phyloP scores from a whole-genome alignment of 2,797 vertebrate species.

The Hippocampus kuda region DNA sequence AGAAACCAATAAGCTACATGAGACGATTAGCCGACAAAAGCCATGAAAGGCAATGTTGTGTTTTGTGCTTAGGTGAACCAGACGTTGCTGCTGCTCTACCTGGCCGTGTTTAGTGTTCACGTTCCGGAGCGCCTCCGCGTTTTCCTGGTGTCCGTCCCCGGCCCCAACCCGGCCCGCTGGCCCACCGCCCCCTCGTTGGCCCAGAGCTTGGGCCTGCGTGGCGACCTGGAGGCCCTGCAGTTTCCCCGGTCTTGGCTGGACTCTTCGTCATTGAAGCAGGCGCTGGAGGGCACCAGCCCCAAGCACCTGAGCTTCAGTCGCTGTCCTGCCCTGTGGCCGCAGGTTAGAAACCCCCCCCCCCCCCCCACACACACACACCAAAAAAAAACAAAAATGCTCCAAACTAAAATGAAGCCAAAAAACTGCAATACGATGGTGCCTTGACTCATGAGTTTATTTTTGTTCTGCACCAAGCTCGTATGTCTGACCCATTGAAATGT shows the following conservation, averaged over 20 bases:
- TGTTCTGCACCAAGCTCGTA: no score
- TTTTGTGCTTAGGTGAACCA: constrained; percentile 65
- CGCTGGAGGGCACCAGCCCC: constrained; percentile 80
- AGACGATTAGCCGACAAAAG: not conserved
- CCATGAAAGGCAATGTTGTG: not conserved
- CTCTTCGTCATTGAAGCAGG: constrained; percentile 73
- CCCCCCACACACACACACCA: not conserved
- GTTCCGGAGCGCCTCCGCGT: constrained; percentile 81
- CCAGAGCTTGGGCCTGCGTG: constrained; percentile 72
- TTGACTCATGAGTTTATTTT: no score
- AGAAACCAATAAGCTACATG: no score
- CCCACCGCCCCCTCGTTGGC: constrained; percentile 72
- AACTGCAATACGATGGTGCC: no score
- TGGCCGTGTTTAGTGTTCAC: constrained; percentile 87
- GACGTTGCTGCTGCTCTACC: constrained; percentile 87
- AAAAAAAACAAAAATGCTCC: not conserved
- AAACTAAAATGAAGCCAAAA: no score
- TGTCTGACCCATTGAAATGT: no score
- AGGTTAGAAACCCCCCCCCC: constrained; percentile 47
- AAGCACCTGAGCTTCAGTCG: constrained; percentile 90
- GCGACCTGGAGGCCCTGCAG: constrained; percentile 85
- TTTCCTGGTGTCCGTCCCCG: constrained; percentile 88
- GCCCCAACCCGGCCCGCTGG: constrained; percentile 76
- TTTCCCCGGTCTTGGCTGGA: constrained; percentile 89
- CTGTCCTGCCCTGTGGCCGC: constrained; percentile 75